Base-by-base conservation (phyloP, 1,140 invertebrate species). In the Drosophila mayri region DNA sequence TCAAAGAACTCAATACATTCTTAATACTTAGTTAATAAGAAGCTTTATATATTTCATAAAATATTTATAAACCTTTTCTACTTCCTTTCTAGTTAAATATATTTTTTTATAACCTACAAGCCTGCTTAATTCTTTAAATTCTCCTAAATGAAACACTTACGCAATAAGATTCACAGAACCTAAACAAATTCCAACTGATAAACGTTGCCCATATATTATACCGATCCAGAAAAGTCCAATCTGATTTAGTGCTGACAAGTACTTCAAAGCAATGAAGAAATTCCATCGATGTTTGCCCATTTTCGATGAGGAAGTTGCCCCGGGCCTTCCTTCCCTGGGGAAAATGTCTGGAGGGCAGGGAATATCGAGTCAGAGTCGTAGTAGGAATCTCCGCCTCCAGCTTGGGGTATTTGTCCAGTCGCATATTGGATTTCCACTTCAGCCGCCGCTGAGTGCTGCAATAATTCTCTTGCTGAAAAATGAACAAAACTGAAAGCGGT, bases 381-480 rank as follows among this genome's bases (percentile, higher is more conserved):
- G 46, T 49, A 2, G 16, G 47, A 18, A n/a, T 44, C 38, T 41
- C 63, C 63, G 50, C 37, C 63, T 54, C 30, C 64, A 30, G 60
- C 59, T 54, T 49, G 50, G 65, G 73, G 83, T 62, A 86, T 72
- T 40, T 60, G 37, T 46, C 55, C 44, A 79, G 66, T 88, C 76
- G 76, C 28, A 68, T 52, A 72, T 52, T 67, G 40, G 28, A 52
- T 57, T 57, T 52, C 43, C 25, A 63, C 30, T 60, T 55, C 14
- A 18, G 9, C 41, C 68, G 12, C 37, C 37, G 43, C 65, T 88
- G 83, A 87, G 83, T 88, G 83, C 83, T 77, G 72, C 83, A 87
- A 87, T 87, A 87, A 87, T 83, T 87, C 80, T 87, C 67, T 44
- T 16, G 41, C 25, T 41, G 50, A 55, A 52, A 62, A 44, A 70